These are phyloP conservation scores for Acridotheres tristis DNA, from an alignment of 2,797 vertebrate genomes.

Conservation along the genomic window DNA sequence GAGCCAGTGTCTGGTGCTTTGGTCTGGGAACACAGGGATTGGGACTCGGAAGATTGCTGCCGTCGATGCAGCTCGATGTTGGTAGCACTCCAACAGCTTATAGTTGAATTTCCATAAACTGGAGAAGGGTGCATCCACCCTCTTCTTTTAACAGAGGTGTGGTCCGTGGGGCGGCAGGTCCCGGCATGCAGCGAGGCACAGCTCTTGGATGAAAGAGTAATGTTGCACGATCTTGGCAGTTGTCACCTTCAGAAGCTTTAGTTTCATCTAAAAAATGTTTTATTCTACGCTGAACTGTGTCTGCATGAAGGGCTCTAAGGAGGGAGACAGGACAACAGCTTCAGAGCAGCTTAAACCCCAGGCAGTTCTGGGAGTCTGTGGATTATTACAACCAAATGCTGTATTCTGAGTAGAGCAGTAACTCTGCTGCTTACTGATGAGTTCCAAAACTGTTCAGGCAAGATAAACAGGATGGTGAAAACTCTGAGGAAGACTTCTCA, in stretches of 20 bases:
- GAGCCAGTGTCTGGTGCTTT: not conserved
- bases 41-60: not conserved
- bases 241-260: constrained; percentile 9
- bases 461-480: constrained; percentile 41
- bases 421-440: constrained; percentile 30
- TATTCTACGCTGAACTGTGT: not conserved
- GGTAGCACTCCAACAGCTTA: not conserved
- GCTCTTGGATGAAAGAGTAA: not conserved
- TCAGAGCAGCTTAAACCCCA: not conserved
- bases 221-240: not conserved
- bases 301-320: not conserved
- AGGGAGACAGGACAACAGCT: not conserved
- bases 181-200: not conserved
- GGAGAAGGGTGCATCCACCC: constrained; percentile 38
- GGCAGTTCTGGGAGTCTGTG: not conserved
- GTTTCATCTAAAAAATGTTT: not conserved
- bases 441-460: constrained; percentile 41
- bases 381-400: not conserved
- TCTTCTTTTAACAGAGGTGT: constrained; percentile 44
- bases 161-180: constrained; percentile 35
- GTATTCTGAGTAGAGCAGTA: not conserved
- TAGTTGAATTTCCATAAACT: constrained; percentile 47
- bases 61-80: not conserved
- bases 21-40: not conserved
- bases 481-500: not conserved